These are phyloP conservation scores for Mixornis gularis DNA, from an alignment of 2,113 vertebrate genomes.

Conservation along the genomic window DNA sequence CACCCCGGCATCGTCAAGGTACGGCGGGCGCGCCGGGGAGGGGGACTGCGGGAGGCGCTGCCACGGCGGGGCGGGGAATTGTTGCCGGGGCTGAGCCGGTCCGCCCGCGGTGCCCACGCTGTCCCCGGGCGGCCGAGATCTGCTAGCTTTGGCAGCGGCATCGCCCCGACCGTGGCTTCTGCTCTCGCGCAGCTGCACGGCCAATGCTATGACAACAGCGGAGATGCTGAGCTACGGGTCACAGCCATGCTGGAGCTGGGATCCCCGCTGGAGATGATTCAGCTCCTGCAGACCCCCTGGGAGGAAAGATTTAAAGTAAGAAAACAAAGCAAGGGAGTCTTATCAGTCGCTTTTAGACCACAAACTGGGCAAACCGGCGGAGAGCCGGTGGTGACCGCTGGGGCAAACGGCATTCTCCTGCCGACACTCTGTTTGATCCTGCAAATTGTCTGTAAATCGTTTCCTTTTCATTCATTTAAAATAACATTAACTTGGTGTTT, in stretches of 20 bases:
- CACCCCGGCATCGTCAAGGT: slow-evolving; percentile 84
- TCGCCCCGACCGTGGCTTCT: neutral
- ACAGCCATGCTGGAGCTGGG: slow-evolving; percentile 86
- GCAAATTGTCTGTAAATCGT: neutral
- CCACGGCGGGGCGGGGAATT: accelerated
- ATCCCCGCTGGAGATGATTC: slow-evolving; percentile 89
- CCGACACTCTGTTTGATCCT: neutral
- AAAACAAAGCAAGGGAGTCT: slow-evolving; percentile 8
- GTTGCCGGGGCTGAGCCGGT: neutral
- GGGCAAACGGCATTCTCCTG: neutral
- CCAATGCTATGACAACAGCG: slow-evolving; percentile 74
- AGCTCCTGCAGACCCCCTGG: slow-evolving; percentile 92
- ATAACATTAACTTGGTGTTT: neutral
- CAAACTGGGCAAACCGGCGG: neutral
- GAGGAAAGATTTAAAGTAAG: slow-evolving; percentile 92
- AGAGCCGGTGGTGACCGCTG: neutral
- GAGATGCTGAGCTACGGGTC: slow-evolving; percentile 65
- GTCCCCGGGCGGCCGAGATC: neutral
- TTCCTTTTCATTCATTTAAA: neutral
- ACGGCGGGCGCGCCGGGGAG: neutral
- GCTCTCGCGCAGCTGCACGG: slow-evolving; percentile 74
- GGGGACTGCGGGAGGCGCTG: neutral
- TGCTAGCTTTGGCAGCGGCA: neutral
- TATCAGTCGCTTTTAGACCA: slow-evolving; percentile 20
- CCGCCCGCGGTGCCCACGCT: neutral